A percentile compares a stretch with the other conserved stretches of the same genome.
Conservation (phyloP, 1,140 invertebrate species). For the Drosophila repletoides region DNA sequence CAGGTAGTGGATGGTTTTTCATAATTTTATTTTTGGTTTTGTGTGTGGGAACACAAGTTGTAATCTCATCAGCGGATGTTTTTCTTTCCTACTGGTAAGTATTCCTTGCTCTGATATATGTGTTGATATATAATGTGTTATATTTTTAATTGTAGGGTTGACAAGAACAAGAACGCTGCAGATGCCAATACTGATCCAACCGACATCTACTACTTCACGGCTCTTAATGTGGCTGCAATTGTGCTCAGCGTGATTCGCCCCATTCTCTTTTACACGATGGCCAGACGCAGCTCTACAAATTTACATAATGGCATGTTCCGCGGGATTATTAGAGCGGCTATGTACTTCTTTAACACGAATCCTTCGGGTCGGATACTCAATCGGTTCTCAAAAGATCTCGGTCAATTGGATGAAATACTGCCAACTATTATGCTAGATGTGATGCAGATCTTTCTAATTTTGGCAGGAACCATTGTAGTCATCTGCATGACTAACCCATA, state of each 20-base stretch:
- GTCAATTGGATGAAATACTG: constrained; percentile 92
- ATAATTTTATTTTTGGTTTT: constrained; percentile 28
- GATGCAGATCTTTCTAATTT: constrained; percentile 86
- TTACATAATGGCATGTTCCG: constrained; percentile 56
- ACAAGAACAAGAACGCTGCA: constrained; percentile 38
- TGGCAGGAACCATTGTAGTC: constrained; percentile 86
- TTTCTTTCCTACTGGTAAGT: constrained; percentile 53
- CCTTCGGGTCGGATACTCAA: constrained; percentile 89
- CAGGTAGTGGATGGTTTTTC: constrained; percentile 38
- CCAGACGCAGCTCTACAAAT: constrained; percentile 49
- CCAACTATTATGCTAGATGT: constrained; percentile 91
- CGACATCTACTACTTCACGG: constrained; percentile 52
- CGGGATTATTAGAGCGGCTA: constrained; percentile 83
- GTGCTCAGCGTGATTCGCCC: constrained; percentile 45
- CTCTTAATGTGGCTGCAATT: constrained; percentile 51
- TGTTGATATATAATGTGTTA: neutral
- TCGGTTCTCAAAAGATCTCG: constrained; percentile 90
- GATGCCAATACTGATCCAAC: constrained; percentile 7
- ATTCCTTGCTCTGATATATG: neutral
- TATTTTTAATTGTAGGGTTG: constrained; percentile 25
- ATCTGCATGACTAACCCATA: constrained; percentile 89
- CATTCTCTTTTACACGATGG: constrained; percentile 55
- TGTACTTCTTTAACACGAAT: constrained; percentile 92
- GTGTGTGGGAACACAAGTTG: constrained; percentile 46
- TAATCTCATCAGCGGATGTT: constrained; percentile 41